Base-by-base conservation (phyloP, 2,888 invertebrate species). In the Erebia palarica region DNA sequence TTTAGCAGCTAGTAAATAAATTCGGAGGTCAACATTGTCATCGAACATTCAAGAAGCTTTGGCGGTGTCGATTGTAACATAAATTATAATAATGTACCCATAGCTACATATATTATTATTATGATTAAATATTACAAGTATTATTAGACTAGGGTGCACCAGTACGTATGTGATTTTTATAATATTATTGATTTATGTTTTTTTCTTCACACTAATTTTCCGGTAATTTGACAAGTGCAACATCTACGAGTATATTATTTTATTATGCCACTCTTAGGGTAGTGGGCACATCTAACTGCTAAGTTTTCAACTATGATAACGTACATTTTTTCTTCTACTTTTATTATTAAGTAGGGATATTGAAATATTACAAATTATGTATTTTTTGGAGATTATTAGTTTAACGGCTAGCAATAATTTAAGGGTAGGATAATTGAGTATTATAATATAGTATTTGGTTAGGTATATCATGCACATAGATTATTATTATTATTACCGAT, bases 21-120 rank as follows among this genome's bases (percentile, higher is more conserved):
- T 83, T 81, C 82, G 82, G 80, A 82, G 81, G 83, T 84, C 88
- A 88, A 91, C 89, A 90, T 87, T 86, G 82, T 91, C 92, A 93
- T 93, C 92, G 92, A 93, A 93, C 92, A 92, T 92, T 92, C 92
- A 92, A 91, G 85, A 75, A 73, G 71, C 73, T 68, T 73, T 71
- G 71, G 75, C 69, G 71, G 71, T 71, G 71, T 71, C 44, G 68
- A 68, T 71, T 72, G 70, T 73, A 63, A 65, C 69, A 68, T 61
- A 69, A n/a, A n/a, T n/a, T 73, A 69, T 67, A 71, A 69, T 73
- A 69, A 64, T 71, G 65, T 61, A 60, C 69, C 67, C 66, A 72
- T 65, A 69, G 63, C 72, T 73, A 73, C 66, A 65, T 61, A 61
- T 51, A 53, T 61, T 68, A 42, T 75, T 68, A 42, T 73, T 67